phyloP scores from a whole-genome alignment of 1,140 invertebrate genomes.

The Steinernema feltiae region DNA sequence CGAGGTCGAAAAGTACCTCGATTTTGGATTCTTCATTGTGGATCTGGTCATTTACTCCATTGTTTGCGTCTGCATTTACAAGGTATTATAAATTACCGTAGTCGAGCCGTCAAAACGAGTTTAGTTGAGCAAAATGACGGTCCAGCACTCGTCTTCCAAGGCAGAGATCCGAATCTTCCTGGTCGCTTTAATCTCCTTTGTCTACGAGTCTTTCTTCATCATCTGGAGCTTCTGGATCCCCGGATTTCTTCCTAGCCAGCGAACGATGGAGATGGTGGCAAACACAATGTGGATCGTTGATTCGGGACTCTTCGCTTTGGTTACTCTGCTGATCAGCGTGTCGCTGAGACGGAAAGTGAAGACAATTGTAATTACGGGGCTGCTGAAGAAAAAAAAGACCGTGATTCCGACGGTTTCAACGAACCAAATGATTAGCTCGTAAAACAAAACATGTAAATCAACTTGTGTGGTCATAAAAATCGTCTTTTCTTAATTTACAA shows the following conservation, averaged over 20 bases:
- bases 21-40: neutral
- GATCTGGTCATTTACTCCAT: neutral
- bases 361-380: neutral
- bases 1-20: neutral
- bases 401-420: no score
- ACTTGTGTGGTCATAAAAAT: neutral
- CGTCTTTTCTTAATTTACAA: no score
- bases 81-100: neutral
- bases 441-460: neutral
- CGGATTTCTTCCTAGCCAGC: neutral
- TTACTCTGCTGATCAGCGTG: neutral
- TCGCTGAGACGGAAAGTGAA: neutral
- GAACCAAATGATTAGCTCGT: neutral
- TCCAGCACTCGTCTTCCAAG: neutral
- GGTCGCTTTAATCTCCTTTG: neutral
- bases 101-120: neutral
- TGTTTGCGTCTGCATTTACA: neutral
- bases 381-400: neutral
- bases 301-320: neutral
- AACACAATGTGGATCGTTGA: neutral
- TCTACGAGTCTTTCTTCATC: constrained; percentile 6
- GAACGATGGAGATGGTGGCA: neutral
- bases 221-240: constrained; percentile 7
- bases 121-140: neutral
- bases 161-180: neutral